These are phyloP conservation scores for Protonemura montana DNA, from an alignment of 2,888 invertebrate species.

Conservation along the genomic window DNA sequence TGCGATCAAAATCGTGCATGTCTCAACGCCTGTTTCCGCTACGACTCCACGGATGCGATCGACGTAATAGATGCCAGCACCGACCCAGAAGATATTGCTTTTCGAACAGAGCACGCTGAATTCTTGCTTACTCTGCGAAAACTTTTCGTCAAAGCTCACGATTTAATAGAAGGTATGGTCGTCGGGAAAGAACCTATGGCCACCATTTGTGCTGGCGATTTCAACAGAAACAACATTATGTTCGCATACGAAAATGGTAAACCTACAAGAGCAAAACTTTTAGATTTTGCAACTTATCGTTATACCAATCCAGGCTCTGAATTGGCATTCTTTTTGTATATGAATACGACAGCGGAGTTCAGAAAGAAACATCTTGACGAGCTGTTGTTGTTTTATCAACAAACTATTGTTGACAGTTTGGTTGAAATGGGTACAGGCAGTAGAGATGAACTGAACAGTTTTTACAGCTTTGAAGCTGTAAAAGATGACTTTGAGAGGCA, in stretches of 20 bases:
- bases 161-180: conserved; percentile 27
- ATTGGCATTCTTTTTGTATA: conserved; percentile 56
- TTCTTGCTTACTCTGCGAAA: conserved; percentile 54
- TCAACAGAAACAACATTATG: conserved; percentile 59
- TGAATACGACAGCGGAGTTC: conserved; percentile 54
- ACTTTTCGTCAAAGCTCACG: conserved; percentile 51
- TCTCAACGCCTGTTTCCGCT: background rate
- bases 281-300: conserved; percentile 48
- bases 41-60: background rate
- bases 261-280: conserved; percentile 47
- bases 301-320: conserved; percentile 57
- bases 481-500: conserved; percentile 37
- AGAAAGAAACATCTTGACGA: conserved; percentile 53
- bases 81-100: conserved; percentile 50
- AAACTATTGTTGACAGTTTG: conserved; percentile 30
- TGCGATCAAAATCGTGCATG: background rate
- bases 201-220: conserved; percentile 58
- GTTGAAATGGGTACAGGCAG: conserved; percentile 24
- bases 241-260: conserved; percentile 55
- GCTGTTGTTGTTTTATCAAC: conserved; percentile 53
- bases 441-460: background rate
- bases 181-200: conserved; percentile 46
- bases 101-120: conserved; percentile 46
- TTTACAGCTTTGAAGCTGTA: conserved; percentile 32
- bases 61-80: conserved; percentile 47